Percentiles rank a stretch among this genome's conserved stretches.
Conservation (phyloP, 1,140 invertebrate genomes). For the Drosophila pachea region DNA sequence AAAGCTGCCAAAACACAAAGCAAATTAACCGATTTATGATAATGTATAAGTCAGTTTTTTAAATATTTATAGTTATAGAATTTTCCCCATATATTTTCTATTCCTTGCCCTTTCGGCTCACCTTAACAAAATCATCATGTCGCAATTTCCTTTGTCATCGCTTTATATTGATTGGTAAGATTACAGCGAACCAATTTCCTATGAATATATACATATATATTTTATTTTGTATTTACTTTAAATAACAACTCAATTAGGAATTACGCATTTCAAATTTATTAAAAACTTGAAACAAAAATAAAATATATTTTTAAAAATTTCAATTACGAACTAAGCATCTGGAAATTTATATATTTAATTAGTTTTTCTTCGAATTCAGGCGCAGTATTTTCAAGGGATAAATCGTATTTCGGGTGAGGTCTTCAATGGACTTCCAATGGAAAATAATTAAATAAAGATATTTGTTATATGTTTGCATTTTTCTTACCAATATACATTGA, state of each 20-base stretch:
- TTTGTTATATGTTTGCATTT: background rate
- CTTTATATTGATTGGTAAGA: conserved; percentile 10
- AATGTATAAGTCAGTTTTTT: too few relatives aligned
- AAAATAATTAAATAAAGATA: too few relatives aligned
- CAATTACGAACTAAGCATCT: background rate
- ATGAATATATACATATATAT: background rate
- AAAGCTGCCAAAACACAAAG: conserved; percentile 16
- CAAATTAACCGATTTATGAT: too few relatives aligned
- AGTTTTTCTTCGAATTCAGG: too few relatives aligned
- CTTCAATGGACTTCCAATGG: background rate
- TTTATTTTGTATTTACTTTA: background rate
- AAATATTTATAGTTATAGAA: too few relatives aligned
- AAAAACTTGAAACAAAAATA: too few relatives aligned
- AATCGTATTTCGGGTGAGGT: too few relatives aligned
- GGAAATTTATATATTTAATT: too few relatives aligned
- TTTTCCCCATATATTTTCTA: too few relatives aligned
- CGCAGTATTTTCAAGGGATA: too few relatives aligned
- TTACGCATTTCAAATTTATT: too few relatives aligned
- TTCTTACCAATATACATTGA: conserved; percentile 32
- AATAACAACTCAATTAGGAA: too few relatives aligned
- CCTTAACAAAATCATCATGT: conserved; percentile 37
- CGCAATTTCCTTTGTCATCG: conserved; percentile 33
- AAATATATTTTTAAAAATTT: conserved; percentile 1
- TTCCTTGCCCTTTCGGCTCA: conserved; percentile 2
- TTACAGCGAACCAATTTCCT: conserved; percentile 10